A percentile compares a stretch with the other conserved stretches of the same genome.
Evolutionary conservation across 1,140 invertebrate species (phyloP).

Genomic region (Phthorimaea operculella): DNA sequence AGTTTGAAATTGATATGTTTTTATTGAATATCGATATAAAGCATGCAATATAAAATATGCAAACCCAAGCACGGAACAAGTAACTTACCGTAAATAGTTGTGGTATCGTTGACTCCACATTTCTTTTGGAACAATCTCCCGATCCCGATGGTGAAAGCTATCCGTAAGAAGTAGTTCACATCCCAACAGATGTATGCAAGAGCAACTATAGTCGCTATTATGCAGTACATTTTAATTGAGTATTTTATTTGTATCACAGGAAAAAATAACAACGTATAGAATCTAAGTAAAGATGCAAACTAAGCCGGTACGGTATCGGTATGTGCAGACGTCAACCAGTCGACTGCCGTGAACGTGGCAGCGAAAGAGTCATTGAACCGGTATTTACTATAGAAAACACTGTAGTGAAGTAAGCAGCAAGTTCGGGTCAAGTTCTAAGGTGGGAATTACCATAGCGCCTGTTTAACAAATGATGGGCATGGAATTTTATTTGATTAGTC

Average conservation of each 20-base stretch:
- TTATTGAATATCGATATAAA: no score
- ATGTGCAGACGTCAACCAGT: slow-evolving; percentile 1
- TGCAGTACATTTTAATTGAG: slow-evolving; percentile 41
- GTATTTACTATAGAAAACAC: neutral
- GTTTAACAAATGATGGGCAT: neutral
- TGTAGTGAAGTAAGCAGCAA: slow-evolving; percentile 6
- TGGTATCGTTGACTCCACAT: slow-evolving; percentile 74
- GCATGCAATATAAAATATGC: no score
- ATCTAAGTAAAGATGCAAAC: neutral
- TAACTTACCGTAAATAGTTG: slow-evolving; percentile 76
- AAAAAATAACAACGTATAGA: neutral
- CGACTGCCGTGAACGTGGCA: neutral
- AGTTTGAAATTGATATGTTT: no score
- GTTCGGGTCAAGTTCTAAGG: slow-evolving; percentile 3
- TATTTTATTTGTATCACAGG: neutral
- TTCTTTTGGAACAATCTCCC: slow-evolving; percentile 76
- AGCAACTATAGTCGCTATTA: slow-evolving; percentile 56
- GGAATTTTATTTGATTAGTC: no score
- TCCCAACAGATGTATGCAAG: slow-evolving; percentile 80
- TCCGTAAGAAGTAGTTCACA: slow-evolving; percentile 80
- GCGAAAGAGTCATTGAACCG: slow-evolving; percentile 13
- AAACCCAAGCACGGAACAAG: no score
- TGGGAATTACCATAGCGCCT: neutral
- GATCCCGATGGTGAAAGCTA: slow-evolving; percentile 71
- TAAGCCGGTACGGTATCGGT: neutral